A percentile compares a stretch with the other conserved stretches of the same genome.
Conservation (phyloP, 2,888 invertebrate species). For the Meliscaeva auricollis region DNA sequence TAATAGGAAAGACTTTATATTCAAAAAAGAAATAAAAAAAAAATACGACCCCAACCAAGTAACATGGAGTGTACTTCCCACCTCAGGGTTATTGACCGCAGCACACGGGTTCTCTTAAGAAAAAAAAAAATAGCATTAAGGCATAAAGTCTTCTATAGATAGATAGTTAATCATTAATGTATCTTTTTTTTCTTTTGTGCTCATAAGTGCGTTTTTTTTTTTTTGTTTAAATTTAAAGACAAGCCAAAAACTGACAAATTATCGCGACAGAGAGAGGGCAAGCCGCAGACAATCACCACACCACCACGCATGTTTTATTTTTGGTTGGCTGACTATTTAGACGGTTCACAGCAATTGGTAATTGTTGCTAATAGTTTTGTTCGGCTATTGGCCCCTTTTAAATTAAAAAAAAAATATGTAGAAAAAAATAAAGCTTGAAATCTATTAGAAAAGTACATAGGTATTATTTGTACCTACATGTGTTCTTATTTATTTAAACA, state of each 20-base stretch:
- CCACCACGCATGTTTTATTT: constrained; percentile 26
- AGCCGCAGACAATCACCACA: not conserved
- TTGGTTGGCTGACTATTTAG: constrained; percentile 43
- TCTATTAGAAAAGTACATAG: constrained; percentile 18
- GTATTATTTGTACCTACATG: no score
- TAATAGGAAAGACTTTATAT: no score
- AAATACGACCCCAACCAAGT: not conserved
- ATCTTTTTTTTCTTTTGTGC: constrained; percentile 11
- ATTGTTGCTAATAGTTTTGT: constrained; percentile 66
- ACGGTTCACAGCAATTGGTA: constrained; percentile 53
- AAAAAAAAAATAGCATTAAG: constrained; percentile 24
- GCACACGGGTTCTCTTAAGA: constrained; percentile 21
- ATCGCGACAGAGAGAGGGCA: constrained; percentile 43
- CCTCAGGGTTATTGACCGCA: constrained; percentile 53
- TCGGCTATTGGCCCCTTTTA: constrained; percentile 21
- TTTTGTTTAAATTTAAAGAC: constrained; percentile 43
- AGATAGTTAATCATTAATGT: constrained; percentile 32
- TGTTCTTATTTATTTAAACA: constrained; percentile 21
- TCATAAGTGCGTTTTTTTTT: constrained; percentile 64
- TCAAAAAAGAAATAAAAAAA: not conserved
- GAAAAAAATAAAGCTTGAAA: not conserved
- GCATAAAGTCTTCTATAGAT: constrained; percentile 42
- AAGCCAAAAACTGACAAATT: constrained; percentile 50
- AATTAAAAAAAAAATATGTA: not conserved
- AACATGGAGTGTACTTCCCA: not conserved